Evolutionary conservation across 2,888 invertebrate species (phyloP), one percentile per base, ranked within the genome.

Genomic region (Cepaea hortensis): DNA sequence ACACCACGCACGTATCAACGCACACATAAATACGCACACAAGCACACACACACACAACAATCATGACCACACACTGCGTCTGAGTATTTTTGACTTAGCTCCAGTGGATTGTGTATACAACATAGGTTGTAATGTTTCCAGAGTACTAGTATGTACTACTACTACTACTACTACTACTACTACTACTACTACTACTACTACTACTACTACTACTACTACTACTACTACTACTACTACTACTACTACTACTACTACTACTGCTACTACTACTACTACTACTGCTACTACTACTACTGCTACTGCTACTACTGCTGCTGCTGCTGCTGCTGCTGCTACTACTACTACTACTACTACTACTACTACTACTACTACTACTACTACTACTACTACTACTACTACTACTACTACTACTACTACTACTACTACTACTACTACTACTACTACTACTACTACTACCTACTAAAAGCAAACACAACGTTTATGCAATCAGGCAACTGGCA

Each of bases 121-220:
- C 18, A 15, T 18, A 15, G 1, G 9, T 65, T 9, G 9, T 65
- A 15, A 18, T 65, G 65, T 65, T 1, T 65, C 18, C 65, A 18
- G 9, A 15, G 9, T 1, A 15, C 18, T 65, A 18, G 9, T 35
- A 35, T 35, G 35, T 70, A 7, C 35, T 73, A 9, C 73, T n/a
- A n/a, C 13, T 73, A 6, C 77, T 46, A 6, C 50, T 77, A 50
- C 50, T 77, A 20, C 6, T 77, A 20, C 50, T 50, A 20, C 11
- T 77, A 20, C 77, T 61, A 20, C 20, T 50, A 13, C 3, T n/a
- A 80, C 80, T 80, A 50, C 50, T 80, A 50, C 6, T 80, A 6
- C 80, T 80, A 50, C 80, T 80, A 80, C 55, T 80, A 50, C 50
- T 80, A 50, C 80, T 80, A 80, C 80, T 80, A 50, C 50, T 80